phyloP scores from a whole-genome alignment of 2,888 invertebrate species.

The Nesidiocoris tenuis region DNA sequence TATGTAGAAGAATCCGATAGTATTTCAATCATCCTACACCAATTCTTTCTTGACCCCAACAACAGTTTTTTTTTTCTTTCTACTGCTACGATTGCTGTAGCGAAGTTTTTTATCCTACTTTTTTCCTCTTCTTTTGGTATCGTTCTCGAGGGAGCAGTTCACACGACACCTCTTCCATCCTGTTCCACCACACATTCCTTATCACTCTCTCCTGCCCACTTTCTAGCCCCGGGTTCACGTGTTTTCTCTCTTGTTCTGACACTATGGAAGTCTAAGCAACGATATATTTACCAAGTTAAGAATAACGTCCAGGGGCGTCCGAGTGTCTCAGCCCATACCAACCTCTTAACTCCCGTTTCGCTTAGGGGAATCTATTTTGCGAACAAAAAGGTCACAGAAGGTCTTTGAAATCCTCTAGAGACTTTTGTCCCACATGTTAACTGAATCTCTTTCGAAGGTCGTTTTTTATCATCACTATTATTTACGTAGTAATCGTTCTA shows the following conservation, averaged over 20 bases:
- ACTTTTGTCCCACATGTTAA: background rate
- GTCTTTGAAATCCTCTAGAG: background rate
- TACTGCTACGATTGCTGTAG: too few species aligned
- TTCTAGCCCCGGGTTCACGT: too few species aligned
- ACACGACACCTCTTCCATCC: constrained; percentile 1
- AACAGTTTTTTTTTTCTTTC: constrained; percentile 4
- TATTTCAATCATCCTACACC: constrained; percentile 17
- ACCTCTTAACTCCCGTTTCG: background rate
- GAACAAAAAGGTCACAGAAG: background rate
- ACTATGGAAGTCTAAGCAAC: constrained; percentile 28
- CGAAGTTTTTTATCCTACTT: background rate
- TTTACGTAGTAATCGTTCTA: too few species aligned
- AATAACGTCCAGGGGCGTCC: constrained; percentile 13
- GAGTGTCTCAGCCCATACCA: background rate
- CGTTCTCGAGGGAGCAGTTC: constrained; percentile 21
- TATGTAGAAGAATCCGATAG: background rate
- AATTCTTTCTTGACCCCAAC: constrained; percentile 16
- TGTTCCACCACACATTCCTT: too few species aligned
- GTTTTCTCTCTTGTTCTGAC: background rate
- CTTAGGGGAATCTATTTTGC: background rate
- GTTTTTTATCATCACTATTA: too few species aligned
- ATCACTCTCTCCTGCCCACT: background rate
- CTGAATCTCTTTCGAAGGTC: too few species aligned
- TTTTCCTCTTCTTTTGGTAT: background rate
- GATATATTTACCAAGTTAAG: constrained; percentile 19